Evolutionary conservation across 1,140 invertebrate genomes (phyloP), one percentile per base, ranked within the genome.

Genomic region (Aporrectodea caliginosa): DNA sequence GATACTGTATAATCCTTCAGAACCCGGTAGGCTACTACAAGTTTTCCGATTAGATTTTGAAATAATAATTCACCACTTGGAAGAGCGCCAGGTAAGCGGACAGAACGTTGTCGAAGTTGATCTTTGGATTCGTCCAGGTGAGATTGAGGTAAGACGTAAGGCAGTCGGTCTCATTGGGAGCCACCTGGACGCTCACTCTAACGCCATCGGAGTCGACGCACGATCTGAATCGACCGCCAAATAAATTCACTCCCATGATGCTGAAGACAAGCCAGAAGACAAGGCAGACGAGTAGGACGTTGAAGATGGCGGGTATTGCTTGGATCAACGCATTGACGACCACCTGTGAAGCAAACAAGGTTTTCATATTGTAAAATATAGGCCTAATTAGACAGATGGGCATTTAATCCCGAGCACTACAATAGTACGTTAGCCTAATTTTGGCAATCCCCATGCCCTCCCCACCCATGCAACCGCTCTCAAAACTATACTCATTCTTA

Each of bases 101-200:
- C 35, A 95, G 93, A 16, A 98, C 96, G 89, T 98, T 95, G 89
- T 99, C 97, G 89, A 98, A 99, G 89, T 98, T 98, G 92, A 99
- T 97, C 80, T 92, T 92, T 68, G 95, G 96, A 90, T 98, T 98
- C 88, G 93, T 92, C 97, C 97, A 99, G 27, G 94, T 94, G 84
- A 94, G 94, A 87, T 96, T 96, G 2, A 43, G 6, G 22, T 80
- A 22, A 6, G 72, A 27, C 35, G 32, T 16, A 58, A 32, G 16
- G 79, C 83, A 87, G 2, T 82, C 81, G 16, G 94, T 94, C 84
- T 94, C 93, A 87, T 96, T 96, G 2, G 77, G 73, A 84, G 96
- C 94, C 79, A 95, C 94, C 88, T 95, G 93, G 84, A 92, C 92
- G 86, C 93, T 95, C 35, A 95, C 16, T 76, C 33, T 69, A 34